Base-by-base conservation (phyloP, 2,888 invertebrate genomes). In the Machimus rusticus region DNA sequence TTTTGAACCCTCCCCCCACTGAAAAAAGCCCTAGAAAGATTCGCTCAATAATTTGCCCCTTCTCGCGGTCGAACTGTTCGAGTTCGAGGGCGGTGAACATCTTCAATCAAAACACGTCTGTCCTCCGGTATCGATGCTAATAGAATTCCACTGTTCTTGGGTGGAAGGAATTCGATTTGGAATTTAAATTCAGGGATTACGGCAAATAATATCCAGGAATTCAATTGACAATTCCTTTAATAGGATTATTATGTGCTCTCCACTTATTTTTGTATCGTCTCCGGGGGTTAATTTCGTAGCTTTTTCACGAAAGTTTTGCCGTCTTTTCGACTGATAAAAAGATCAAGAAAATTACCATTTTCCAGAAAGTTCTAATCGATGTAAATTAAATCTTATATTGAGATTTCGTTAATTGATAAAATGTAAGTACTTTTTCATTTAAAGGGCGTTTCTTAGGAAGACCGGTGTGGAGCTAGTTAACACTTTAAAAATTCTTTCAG, bases 81-180 rank as follows among this genome's bases (percentile, higher is more conserved):
- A 23, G 8, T 28, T 23, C 19, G 23, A 23, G 66, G 66, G 66
- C 9, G 66, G 66, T 1, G 76, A 34, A 76, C 34, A 34, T 76
- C 76, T 76, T 76, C 76, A 76, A 76, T 76, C 76, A 76, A 76
- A 76, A 76, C 76, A 76, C 76, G 76, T 76, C 76, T 76, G 37
- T 74, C 39, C 37, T 34, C 14, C 76, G 37, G 16, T 76, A 76
- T 76, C 76, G 39, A 37, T 39, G 76, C 76, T 76, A 76, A 76
- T 76, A 76, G 76, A 76, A 76, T 76, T 76, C 76, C 39, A 37
- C 76, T 76, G 76, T 76, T 76, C n/a, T 76, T 76, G 34, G 19
- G 76, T 37, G 9, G n/a, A 76, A 76, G 76, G 76, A 76, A 76
- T 76, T 76, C 76, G 76, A 37, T 76, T 76, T 76, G 37, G 39